Evolutionary conservation across 2,113 vertebrate species (phyloP).

Genomic region (Cisticola juncidis): DNA sequence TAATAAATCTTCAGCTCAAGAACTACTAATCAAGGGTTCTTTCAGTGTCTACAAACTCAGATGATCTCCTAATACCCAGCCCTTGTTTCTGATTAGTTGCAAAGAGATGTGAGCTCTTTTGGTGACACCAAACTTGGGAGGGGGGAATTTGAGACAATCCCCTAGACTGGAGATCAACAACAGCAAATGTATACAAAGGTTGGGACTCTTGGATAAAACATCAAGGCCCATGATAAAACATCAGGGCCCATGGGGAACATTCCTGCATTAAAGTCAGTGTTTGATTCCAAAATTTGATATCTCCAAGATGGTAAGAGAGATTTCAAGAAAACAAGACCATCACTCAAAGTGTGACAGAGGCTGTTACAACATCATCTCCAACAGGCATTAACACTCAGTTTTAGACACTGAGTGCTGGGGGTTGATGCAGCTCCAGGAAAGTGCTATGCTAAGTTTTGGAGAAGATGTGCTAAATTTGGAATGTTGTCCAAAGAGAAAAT

Average conservation of each 20-base stretch:
- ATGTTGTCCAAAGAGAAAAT: slow-evolving; percentile 1
- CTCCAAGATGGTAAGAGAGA: slow-evolving; percentile 37
- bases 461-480: slow-evolving; percentile 50
- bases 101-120: background rate
- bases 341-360: slow-evolving; percentile 39
- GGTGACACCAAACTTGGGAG: background rate
- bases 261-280: background rate
- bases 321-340: slow-evolving; percentile 58
- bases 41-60: background rate
- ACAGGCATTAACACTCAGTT: background rate
- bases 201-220: slow-evolving; percentile 25
- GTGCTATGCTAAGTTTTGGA: background rate
- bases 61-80: background rate
- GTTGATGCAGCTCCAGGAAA: slow-evolving; percentile 44
- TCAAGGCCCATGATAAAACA: background rate
- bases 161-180: background rate
- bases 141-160: background rate
- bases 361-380: slow-evolving; percentile 42
- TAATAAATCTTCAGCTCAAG: background rate
- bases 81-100: background rate
- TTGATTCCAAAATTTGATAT: slow-evolving; percentile 41
- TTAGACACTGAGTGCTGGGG: background rate
- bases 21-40: background rate
- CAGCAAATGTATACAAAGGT: slow-evolving; percentile 15
- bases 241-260: background rate